Conservation (phyloP, 2,888 invertebrate genomes). For the Meliscaeva auricollis region DNA sequence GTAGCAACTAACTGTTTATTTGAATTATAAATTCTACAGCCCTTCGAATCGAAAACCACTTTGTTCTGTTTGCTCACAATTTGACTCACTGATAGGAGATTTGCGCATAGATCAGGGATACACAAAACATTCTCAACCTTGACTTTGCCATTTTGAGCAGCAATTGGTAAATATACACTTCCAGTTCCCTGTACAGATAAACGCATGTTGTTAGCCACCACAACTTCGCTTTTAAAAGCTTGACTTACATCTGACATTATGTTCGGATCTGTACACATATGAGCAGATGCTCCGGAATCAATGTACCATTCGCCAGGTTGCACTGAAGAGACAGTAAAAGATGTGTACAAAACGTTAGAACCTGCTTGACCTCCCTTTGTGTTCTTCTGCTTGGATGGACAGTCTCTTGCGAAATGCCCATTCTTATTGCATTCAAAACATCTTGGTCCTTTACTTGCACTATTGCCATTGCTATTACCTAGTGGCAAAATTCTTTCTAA, state of each 20-base stretch:
- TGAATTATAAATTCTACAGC: constrained; percentile 2
- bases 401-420: background rate
- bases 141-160: background rate
- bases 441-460: too few species aligned
- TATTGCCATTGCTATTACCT: too few species aligned
- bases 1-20: background rate
- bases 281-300: background rate
- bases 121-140: background rate
- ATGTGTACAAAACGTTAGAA: background rate
- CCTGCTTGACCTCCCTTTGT: too few species aligned
- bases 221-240: too few species aligned
- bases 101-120: background rate
- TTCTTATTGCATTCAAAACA: too few species aligned
- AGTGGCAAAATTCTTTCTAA: too few species aligned
- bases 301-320: too few species aligned
- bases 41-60: constrained; percentile 3
- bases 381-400: too few species aligned
- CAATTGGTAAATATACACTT: background rate
- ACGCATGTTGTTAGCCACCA: background rate
- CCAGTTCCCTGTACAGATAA: background rate
- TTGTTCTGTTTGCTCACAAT: background rate
- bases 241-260: background rate
- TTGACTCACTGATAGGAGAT: constrained; percentile 27
- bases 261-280: background rate
- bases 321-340: background rate